These are phyloP conservation scores for Trididemnum nubilum DNA, from an alignment of 23 tunicate genomes.

Conservation along the genomic window DNA sequence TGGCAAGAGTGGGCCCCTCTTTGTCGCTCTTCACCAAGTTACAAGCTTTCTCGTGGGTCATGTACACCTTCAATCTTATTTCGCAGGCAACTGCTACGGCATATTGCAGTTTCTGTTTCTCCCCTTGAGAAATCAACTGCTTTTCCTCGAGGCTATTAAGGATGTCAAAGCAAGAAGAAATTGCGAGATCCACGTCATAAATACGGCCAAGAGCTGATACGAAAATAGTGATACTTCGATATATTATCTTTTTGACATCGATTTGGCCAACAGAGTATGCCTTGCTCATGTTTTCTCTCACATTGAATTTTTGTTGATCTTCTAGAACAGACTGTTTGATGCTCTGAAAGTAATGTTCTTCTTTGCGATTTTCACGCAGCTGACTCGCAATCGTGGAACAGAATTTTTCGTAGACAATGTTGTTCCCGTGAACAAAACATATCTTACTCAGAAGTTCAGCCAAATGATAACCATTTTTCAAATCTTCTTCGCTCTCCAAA, in stretches of 20 bases:
- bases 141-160: not conserved
- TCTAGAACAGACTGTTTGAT: not conserved
- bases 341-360: not conserved
- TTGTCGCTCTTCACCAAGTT: not conserved
- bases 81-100: slow-evolving; percentile 21
- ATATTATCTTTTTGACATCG: not conserved
- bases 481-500: slow-evolving; percentile 5
- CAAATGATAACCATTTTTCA: slow-evolving; percentile 41
- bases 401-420: not conserved
- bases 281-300: not conserved
- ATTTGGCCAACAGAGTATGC: not conserved
- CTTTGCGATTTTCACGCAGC: not conserved
- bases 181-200: not conserved
- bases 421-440: slow-evolving; percentile 42
- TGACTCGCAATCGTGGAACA: not conserved
- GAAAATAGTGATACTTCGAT: slow-evolving; percentile 6
- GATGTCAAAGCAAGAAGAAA: not conserved
- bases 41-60: not conserved
- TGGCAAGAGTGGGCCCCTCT: not conserved
- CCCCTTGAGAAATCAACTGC: not conserved
- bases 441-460: slow-evolving; percentile 38
- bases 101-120: not conserved
- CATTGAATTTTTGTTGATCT: not conserved
- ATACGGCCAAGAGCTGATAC: not conserved
- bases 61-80: not conserved